Base-by-base conservation (phyloP, 2,113 vertebrate species). In the Platycercus adscitus region DNA sequence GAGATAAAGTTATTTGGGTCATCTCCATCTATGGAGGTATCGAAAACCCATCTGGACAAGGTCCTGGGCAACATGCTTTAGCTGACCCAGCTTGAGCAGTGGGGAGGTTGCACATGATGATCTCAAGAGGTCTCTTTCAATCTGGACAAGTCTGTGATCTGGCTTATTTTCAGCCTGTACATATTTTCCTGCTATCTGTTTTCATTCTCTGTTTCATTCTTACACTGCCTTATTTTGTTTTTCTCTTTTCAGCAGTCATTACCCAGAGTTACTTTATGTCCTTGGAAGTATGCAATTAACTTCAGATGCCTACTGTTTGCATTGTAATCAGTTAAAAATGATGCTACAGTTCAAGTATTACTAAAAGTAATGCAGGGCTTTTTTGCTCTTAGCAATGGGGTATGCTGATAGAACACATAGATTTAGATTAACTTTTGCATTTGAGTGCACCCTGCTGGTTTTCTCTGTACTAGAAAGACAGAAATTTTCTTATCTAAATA, bases 401-500 rank as follows among this genome's bases (percentile, higher is more conserved):
- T 24, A 31, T 17, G 3, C 33, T 80, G 21, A 26, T 61, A 49
- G 58, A 88, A 65, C 11, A 68, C 23, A 26, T 14, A 91, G 20
- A 29, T 89, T 78, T 69, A 72, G 24, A 86, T 88, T 50, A 96
- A 94, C 31, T 91, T 97, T 56, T 95, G 95, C 60, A 88, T 97
- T 93, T 94, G 93, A 97, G 90, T 97, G 95, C 95, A 95, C 93
- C 88, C 94, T 97, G 82, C 95, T 97, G 96, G 95, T 83, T 96
- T 96, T 90, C 69, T 64, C 20, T 66, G 3, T 81, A 47, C 52
- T 81, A 88, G 52, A 81, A 88, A 83, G 16, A 70, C 33, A 25
- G 53, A 66, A 55, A 23, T 20, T n/a, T 79, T 87, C 63, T 70
- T 56, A 68, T n/a, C 47, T 69, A 37, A 63, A 29, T 69, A 44